Conservation (phyloP, 1,140 invertebrate species). For the Charaxes varanes region DNA sequence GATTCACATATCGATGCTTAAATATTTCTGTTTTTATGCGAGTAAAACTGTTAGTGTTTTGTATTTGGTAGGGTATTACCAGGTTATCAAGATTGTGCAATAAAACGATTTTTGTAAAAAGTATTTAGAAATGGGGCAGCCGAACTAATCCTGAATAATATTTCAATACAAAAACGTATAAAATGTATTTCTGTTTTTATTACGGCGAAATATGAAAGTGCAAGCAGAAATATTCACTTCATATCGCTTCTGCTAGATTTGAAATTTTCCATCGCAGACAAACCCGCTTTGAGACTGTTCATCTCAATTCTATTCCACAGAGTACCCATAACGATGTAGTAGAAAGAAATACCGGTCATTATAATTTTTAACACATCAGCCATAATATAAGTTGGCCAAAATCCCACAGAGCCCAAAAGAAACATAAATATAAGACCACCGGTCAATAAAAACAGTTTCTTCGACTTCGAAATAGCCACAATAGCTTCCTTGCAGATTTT, state of each 20-base stretch:
- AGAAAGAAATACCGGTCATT: constrained; percentile 79
- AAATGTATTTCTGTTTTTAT: too few species aligned
- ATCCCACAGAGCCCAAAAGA: constrained; percentile 60
- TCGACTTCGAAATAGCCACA: constrained; percentile 73
- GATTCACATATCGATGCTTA: too few species aligned
- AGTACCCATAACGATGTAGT: constrained; percentile 83
- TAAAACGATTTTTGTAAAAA: too few species aligned
- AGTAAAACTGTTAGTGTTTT: too few species aligned
- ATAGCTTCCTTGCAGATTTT: constrained; percentile 77
- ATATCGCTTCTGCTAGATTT: constrained; percentile 28
- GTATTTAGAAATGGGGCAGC: too few species aligned
- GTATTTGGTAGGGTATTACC: too few species aligned
- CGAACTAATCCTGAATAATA: too few species aligned
- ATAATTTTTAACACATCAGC: constrained; percentile 73
- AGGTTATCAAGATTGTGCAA: too few species aligned
- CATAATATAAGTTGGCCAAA: constrained; percentile 51
- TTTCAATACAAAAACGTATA: too few species aligned
- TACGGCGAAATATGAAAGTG: too few species aligned
- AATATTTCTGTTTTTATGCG: too few species aligned
- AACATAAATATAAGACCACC: constrained; percentile 69
- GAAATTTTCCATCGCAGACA: constrained; percentile 50
- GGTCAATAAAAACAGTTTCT: constrained; percentile 76
- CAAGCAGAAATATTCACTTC: constrained; percentile 1
- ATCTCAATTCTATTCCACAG: constrained; percentile 87
- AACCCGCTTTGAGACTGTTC: constrained; percentile 84